These are phyloP conservation scores for Crioceris asparagi DNA, from an alignment of 2,888 invertebrate genomes.

Conservation along the genomic window DNA sequence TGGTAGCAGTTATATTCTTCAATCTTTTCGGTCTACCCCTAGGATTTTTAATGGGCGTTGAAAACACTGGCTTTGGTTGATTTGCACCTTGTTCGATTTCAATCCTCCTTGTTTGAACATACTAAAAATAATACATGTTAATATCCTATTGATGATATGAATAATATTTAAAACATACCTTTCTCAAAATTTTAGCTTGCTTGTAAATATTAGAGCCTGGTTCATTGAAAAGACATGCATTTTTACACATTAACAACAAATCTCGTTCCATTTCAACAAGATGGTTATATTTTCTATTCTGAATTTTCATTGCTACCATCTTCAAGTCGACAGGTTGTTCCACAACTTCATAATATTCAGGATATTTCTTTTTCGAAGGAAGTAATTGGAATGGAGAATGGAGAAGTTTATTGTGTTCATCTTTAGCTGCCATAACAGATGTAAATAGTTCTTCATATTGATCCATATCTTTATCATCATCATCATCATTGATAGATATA, in stretches of 20 bases:
- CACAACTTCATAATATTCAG: constrained; percentile 91
- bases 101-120: neutral
- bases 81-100: neutral
- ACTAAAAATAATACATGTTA: no score
- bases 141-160: no score
- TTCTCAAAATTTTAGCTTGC: constrained; percentile 82
- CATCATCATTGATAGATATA: constrained; percentile 2
- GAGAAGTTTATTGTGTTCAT: constrained; percentile 70
- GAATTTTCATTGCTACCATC: constrained; percentile 84
- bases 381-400: constrained; percentile 83
- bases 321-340: constrained; percentile 91
- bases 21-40: neutral
- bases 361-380: constrained; percentile 86
- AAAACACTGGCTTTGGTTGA: neutral
- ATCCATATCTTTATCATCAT: constrained; percentile 10
- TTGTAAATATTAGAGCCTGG: constrained; percentile 94
- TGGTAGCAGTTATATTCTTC: constrained; percentile 36
- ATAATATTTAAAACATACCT: constrained; percentile 46
- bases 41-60: neutral
- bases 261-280: constrained; percentile 83
- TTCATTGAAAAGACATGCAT: constrained; percentile 93
- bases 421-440: constrained; percentile 77
- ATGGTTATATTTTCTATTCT: constrained; percentile 66
- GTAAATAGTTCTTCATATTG: constrained; percentile 84
- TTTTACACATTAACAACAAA: constrained; percentile 79